Evolutionary conservation across 92 coral and sea anemone genomes (phyloP).

Genomic region (Isaurus tuberculatus): DNA sequence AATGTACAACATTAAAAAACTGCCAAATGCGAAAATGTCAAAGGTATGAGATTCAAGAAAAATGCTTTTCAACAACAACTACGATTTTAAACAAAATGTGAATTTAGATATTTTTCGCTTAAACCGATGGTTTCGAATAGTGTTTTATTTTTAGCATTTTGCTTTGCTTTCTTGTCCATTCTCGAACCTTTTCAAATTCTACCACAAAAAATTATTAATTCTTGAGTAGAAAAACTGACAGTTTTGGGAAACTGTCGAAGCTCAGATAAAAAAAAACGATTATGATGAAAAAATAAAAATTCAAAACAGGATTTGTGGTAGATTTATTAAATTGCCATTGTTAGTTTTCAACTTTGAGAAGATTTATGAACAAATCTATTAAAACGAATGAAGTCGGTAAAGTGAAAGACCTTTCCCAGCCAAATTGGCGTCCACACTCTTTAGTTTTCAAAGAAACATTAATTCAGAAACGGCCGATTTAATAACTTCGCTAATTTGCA

Average conservation of each 20-base stretch:
- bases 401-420: slow-evolving; percentile 14
- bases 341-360: neutral
- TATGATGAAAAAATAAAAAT: neutral
- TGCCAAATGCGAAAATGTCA: neutral
- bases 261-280: neutral
- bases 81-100: neutral
- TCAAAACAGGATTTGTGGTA: neutral
- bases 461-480: slow-evolving; percentile 24
- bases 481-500: slow-evolving; percentile 26
- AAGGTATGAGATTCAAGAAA: neutral
- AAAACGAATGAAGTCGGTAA: slow-evolving; percentile 27
- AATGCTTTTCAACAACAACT: neutral
- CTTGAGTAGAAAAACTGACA: neutral
- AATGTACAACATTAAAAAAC: neutral
- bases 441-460: slow-evolving; percentile 17
- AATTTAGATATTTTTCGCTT: neutral
- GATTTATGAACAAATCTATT: slow-evolving; percentile 14
- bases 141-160: too few relatives aligned
- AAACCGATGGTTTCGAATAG: neutral
- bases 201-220: too few relatives aligned
- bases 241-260: neutral
- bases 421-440: slow-evolving; percentile 36
- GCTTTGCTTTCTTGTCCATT: too few relatives aligned
- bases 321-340: neutral
- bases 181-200: too few relatives aligned